These are phyloP conservation scores for Agrochola macilenta DNA, from an alignment of 2,888 invertebrate species.

Conservation along the genomic window DNA sequence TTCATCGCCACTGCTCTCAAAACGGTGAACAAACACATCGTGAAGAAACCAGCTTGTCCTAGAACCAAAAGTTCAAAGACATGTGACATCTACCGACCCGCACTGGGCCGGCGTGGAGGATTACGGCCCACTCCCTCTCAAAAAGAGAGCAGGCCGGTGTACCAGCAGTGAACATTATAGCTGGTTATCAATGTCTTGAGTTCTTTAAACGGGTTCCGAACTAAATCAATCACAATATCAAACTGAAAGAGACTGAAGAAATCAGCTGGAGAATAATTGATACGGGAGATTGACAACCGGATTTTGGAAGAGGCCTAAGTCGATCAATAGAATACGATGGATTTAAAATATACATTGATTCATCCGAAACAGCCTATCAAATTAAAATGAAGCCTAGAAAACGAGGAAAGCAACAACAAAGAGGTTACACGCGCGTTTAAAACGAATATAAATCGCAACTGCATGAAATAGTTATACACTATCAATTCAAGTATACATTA, in stretches of 20 bases:
- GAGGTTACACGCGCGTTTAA: neutral
- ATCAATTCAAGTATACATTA: constrained; percentile 14
- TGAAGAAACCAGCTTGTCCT: no score
- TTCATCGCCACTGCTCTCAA: no score
- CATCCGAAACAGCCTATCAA: neutral
- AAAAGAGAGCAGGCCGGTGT: no score
- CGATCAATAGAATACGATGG: neutral
- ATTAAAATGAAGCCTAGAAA: neutral
- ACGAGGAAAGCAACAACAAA: neutral
- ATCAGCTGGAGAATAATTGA: neutral
- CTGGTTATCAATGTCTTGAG: neutral
- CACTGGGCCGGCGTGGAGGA: no score
- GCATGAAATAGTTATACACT: constrained; percentile 3
- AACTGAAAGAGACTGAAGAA: neutral
- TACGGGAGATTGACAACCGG: neutral
- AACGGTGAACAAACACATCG: no score
- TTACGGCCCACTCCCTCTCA: no score
- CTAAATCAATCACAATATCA: neutral
- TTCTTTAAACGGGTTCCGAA: neutral
- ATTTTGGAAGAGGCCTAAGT: neutral
- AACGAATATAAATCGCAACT: constrained; percentile 12
- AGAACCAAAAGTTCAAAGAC: no score
- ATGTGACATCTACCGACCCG: no score
- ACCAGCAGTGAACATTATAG: no score
- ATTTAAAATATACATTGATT: neutral